Evolutionary conservation across 2,888 invertebrate genomes (phyloP).

Genomic region (Crossocerus cetratus): DNA sequence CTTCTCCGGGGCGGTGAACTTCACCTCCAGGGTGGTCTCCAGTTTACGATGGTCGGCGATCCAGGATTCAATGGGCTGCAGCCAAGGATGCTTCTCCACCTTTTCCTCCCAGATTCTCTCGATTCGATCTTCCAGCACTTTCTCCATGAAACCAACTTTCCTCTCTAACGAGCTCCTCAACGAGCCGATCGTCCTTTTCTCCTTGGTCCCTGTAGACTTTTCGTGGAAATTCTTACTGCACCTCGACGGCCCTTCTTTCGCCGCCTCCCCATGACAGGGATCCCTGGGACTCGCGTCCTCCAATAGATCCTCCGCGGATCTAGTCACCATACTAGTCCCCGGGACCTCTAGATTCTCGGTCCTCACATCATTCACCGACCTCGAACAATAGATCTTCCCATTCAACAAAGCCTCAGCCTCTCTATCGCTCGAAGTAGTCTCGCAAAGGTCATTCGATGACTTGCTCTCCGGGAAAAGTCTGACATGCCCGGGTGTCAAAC

Average conservation of each 20-base stretch:
- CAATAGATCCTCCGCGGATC: background rate
- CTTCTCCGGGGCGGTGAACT: conserved; percentile 22
- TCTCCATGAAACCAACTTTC: conserved; percentile 57
- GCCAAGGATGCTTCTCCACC: conserved; percentile 66
- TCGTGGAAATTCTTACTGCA: background rate
- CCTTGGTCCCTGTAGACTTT: conserved; percentile 24
- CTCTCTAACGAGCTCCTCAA: conserved; percentile 45
- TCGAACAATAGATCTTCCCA: background rate
- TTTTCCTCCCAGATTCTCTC: conserved; percentile 64
- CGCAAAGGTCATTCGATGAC: background rate
- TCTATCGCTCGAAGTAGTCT: conserved; percentile 9
- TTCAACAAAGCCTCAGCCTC: background rate
- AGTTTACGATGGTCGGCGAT: conserved; percentile 54
- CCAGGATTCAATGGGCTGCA: conserved; percentile 68
- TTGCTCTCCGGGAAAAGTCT: background rate
- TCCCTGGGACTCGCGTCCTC: background rate
- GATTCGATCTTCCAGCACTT: conserved; percentile 56
- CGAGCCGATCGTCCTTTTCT: conserved; percentile 31
- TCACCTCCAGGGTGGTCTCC: conserved; percentile 31
- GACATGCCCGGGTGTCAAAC: conserved; percentile 3
- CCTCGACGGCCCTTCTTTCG: too few species aligned
- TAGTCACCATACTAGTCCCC: background rate
- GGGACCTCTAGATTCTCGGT: background rate
- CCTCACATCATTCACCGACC: background rate
- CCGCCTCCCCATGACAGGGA: background rate